Percentiles rank a stretch among this genome's conserved stretches.
Evolutionary conservation across 2,888 invertebrate species (phyloP).

Genomic region (Ectemnius lituratus): DNA sequence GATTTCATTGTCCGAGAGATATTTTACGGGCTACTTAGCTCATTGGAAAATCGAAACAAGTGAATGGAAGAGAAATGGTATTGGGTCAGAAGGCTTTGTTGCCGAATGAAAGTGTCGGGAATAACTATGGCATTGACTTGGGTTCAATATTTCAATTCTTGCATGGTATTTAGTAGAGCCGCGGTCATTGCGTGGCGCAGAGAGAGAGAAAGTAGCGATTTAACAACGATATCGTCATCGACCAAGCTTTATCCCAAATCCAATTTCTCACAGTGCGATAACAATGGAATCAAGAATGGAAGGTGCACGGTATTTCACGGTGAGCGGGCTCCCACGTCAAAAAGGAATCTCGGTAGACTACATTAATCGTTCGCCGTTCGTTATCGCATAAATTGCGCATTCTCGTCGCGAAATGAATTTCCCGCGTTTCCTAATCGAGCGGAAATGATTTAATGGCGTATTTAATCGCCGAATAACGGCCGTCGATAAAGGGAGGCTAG

Average conservation of each 20-base stretch:
- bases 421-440: slow-evolving; percentile 58
- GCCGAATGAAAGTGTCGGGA: too few species aligned
- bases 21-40: too few species aligned
- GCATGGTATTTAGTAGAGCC: too few species aligned
- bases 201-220: slow-evolving; percentile 7
- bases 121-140: too few species aligned
- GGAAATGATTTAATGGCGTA: slow-evolving; percentile 61
- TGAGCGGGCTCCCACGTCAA: slow-evolving; percentile 29
- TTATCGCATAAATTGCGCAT: slow-evolving; percentile 63
- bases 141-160: too few species aligned
- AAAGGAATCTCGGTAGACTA: slow-evolving; percentile 55
- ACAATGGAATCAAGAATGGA: slow-evolving; percentile 39
- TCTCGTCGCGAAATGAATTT: slow-evolving; percentile 62
- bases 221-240: slow-evolving; percentile 23
- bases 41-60: too few species aligned
- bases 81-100: too few species aligned
- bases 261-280: slow-evolving; percentile 30
- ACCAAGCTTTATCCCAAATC: slow-evolving; percentile 25
- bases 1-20: too few species aligned
- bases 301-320: slow-evolving; percentile 28
- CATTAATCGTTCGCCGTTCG: slow-evolving; percentile 58
- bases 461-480: slow-evolving; percentile 57
- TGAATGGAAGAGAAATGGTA: too few species aligned
- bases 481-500: slow-evolving; percentile 49
- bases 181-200: too few species aligned